Conservation (phyloP, 2,113 vertebrate species). For the Cyanoramphus novaezelandiae region DNA sequence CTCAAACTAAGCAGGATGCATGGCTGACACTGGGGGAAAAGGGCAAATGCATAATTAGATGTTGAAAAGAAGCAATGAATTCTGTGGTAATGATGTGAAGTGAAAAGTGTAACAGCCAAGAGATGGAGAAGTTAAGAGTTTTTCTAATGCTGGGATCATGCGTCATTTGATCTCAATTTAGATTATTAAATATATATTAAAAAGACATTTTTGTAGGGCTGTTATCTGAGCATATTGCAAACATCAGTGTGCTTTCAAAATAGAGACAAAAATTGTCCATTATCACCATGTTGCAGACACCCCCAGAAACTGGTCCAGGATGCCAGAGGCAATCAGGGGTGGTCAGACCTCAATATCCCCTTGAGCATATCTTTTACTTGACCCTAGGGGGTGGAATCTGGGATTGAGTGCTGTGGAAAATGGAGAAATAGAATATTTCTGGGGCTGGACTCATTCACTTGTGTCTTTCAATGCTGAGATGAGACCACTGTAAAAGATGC, state of each 20-base stretch:
- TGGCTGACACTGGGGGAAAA: background rate
- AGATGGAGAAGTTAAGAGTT: background rate
- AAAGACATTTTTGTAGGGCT: background rate
- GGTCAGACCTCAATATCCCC: background rate
- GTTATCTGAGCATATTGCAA: background rate
- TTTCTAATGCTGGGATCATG: background rate
- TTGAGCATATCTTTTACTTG: background rate
- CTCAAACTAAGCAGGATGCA: background rate
- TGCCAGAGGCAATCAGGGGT: background rate
- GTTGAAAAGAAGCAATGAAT: background rate
- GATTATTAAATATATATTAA: background rate
- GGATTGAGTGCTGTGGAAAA: background rate
- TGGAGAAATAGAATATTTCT: background rate
- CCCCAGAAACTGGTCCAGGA: background rate
- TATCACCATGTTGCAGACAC: background rate
- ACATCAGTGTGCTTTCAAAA: background rate
- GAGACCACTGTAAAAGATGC: background rate
- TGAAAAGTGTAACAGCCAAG: background rate
- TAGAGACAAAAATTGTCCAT: rapidly evolving
- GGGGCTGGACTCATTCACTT: background rate
- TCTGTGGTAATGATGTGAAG: background rate
- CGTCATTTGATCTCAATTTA: background rate
- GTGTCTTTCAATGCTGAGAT: background rate
- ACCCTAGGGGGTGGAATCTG: background rate
- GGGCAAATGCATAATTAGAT: background rate